Evolutionary conservation across 2,113 vertebrate genomes (phyloP).

Genomic region (Tragelaphus scriptus): DNA sequence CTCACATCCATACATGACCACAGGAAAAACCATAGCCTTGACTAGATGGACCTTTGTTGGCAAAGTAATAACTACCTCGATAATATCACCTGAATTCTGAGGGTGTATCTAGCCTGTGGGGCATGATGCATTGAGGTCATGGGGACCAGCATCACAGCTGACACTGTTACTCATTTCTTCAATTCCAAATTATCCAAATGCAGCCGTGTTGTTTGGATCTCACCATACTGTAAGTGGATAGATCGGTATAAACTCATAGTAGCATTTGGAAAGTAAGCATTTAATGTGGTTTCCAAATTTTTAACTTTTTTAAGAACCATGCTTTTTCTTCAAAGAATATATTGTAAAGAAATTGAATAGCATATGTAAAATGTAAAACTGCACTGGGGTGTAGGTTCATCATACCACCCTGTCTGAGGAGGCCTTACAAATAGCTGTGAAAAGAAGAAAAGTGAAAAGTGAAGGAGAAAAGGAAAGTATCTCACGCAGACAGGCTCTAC

Average conservation of each 20-base stretch:
- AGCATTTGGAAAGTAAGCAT: not conserved
- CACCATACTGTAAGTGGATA: not conserved
- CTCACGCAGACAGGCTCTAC: not conserved
- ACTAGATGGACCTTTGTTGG: no score
- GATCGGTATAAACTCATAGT: not conserved
- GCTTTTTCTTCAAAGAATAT: not conserved
- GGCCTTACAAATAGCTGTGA: no score
- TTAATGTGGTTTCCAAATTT: not conserved
- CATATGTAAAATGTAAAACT: not conserved
- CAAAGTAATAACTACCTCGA: not conserved
- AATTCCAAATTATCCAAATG: not conserved
- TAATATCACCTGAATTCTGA: not conserved
- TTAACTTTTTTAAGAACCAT: not conserved
- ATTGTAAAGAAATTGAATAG: not conserved
- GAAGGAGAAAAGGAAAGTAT: no score
- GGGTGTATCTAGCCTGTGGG: not conserved
- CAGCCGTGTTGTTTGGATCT: not conserved
- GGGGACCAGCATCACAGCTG: not conserved
- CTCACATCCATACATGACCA: no score
- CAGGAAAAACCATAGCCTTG: no score
- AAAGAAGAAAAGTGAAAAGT: no score
- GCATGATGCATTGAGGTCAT: not conserved
- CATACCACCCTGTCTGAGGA: not conserved
- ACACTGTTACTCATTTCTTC: not conserved
- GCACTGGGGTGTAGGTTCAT: not conserved